A percentile compares a stretch with the other conserved stretches of the same genome.
phyloP scores from a whole-genome alignment of 92 coral and sea anemone species.

The Bergia sp. region DNA sequence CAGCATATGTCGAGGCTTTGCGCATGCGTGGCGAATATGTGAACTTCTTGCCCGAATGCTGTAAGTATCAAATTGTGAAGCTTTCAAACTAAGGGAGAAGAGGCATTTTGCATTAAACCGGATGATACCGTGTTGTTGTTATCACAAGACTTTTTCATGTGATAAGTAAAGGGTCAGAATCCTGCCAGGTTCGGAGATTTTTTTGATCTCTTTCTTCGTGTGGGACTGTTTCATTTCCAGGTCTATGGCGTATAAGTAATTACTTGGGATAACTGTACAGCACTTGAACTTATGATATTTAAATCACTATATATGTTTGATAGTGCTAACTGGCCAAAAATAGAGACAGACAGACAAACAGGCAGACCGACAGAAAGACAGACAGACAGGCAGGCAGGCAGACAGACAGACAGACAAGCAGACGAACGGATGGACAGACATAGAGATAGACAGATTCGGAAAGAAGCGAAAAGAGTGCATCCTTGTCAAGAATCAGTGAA shows the following conservation, averaged over 20 bases:
- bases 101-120: too few relatives aligned
- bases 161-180: too few relatives aligned
- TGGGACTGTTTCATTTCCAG: too few relatives aligned
- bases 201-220: too few relatives aligned
- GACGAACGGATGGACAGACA: background rate
- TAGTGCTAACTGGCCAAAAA: background rate
- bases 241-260: too few relatives aligned
- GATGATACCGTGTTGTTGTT: background rate
- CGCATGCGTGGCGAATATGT: slow-evolving; percentile 90
- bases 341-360: background rate
- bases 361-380: background rate
- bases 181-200: too few relatives aligned
- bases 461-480: background rate
- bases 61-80: slow-evolving; percentile 52
- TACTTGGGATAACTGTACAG: too few relatives aligned
- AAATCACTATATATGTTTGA: too few relatives aligned
- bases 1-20: slow-evolving; percentile 91
- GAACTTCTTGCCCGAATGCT: slow-evolving; percentile 87
- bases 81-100: too few relatives aligned
- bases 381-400: background rate
- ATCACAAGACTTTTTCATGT: background rate
- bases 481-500: background rate
- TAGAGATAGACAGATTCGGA: background rate
- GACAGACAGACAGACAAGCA: background rate
- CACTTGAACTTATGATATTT: too few relatives aligned